Conservation (phyloP, 2,113 vertebrate species). For the Protobothrops flavoviridis region DNA sequence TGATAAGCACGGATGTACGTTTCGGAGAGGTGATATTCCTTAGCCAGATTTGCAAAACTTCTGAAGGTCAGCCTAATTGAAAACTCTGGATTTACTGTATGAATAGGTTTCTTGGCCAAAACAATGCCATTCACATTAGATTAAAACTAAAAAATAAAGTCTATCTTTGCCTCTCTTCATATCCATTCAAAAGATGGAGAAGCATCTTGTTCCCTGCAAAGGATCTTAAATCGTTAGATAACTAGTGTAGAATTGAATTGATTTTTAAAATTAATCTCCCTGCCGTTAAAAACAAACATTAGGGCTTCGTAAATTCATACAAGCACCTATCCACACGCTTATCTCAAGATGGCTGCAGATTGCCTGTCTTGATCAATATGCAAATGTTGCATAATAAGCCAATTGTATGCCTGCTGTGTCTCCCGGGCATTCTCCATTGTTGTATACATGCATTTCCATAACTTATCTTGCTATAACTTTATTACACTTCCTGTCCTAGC, state of each 20-base stretch:
- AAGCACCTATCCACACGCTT: neutral
- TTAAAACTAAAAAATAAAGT: conserved; percentile 32
- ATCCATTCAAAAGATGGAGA: conserved; percentile 35
- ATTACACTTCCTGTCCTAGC: conserved; percentile 57
- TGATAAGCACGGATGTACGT: neutral
- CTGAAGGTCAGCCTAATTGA: conserved; percentile 40
- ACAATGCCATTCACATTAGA: conserved; percentile 21
- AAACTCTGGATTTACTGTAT: neutral
- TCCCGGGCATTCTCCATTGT: neutral
- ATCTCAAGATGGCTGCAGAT: neutral
- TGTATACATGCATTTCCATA: conserved; percentile 55
- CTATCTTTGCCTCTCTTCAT: neutral
- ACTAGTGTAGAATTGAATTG: neutral
- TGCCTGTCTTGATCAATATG: neutral
- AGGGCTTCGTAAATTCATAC: neutral
- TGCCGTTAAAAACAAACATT: neutral
- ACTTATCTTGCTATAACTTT: conserved; percentile 56
- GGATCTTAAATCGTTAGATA: neutral
- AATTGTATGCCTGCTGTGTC: neutral
- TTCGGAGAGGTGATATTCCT: neutral
- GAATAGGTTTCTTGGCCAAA: conserved; percentile 46
- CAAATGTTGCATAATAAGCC: conserved; percentile 13
- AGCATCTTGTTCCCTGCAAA: conserved; percentile 27
- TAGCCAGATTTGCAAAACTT: neutral
- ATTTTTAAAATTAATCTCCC: neutral